These are phyloP conservation scores for Pelecanus crispus DNA, from an alignment of 2,113 vertebrate genomes.

Conservation along the genomic window DNA sequence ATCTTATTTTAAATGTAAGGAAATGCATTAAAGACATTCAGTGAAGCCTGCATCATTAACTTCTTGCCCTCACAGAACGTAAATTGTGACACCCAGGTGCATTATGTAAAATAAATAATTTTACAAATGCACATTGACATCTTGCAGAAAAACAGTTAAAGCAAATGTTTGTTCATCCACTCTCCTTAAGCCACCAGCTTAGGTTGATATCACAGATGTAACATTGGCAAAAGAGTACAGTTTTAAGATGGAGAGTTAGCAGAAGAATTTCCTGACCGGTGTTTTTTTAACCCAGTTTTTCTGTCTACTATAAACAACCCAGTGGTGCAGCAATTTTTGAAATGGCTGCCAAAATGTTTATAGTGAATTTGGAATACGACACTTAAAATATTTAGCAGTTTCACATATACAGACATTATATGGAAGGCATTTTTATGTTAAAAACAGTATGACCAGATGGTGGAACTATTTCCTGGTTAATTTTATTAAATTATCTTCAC, in stretches of 20 bases:
- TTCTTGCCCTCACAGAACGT: neutral
- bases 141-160: neutral
- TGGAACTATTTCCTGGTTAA: constrained; percentile 34
- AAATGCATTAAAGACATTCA: neutral
- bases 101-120: constrained; percentile 21
- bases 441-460: constrained; percentile 15
- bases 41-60: neutral
- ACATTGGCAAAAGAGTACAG: neutral
- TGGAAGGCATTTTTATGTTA: constrained; percentile 26
- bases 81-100: neutral
- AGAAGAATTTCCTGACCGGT: constrained; percentile 53
- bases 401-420: constrained; percentile 14
- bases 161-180: neutral
- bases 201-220: constrained; percentile 10
- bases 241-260: constrained; percentile 27
- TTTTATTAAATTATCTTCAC: constrained; percentile 11
- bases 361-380: constrained; percentile 26
- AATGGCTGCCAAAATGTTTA: constrained; percentile 35
- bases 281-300: constrained; percentile 55
- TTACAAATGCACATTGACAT: neutral
- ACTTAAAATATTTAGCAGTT: constrained; percentile 28
- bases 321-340: neutral
- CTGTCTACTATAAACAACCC: constrained; percentile 38
- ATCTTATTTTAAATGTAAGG: neutral
- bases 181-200: neutral